Evolutionary conservation across 2,888 invertebrate species (phyloP).

Genomic region (Salpingus planirostris): DNA sequence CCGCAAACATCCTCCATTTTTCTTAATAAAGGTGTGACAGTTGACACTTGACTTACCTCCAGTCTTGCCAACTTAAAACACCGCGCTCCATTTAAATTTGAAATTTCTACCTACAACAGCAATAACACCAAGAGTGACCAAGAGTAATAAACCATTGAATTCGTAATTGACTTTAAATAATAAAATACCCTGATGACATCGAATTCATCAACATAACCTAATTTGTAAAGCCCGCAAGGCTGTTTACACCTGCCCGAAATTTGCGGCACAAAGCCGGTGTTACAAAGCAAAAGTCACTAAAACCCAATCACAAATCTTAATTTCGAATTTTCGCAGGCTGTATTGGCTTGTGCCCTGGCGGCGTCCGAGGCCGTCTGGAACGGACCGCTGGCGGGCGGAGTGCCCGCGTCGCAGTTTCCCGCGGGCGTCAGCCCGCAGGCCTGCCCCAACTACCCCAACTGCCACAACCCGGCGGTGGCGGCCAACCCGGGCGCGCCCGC

Average conservation of each 20-base stretch:
- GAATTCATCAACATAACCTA: neutral
- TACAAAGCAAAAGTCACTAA: no score
- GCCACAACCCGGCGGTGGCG: conserved; percentile 38
- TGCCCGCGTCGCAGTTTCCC: conserved; percentile 36
- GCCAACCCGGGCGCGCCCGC: conserved; percentile 32
- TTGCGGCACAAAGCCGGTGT: no score
- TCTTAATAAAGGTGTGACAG: no score
- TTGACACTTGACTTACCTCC: no score
- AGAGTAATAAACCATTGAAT: no score
- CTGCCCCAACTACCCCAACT: conserved; percentile 41
- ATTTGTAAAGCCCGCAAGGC: neutral
- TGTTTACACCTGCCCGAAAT: no score
- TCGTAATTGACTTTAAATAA: neutral
- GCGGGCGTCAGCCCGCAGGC: conserved; percentile 41
- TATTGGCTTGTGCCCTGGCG: conserved; percentile 35
- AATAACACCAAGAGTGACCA: no score
- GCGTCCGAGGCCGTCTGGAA: conserved; percentile 34
- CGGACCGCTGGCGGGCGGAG: conserved; percentile 39
- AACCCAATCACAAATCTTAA: no score
- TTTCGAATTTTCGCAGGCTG: conserved; percentile 31
- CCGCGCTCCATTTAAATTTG: no score
- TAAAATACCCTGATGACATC: neutral
- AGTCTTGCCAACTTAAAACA: no score
- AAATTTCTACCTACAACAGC: no score
- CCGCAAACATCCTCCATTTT: no score